Base-by-base conservation (phyloP, 2,888 invertebrate species). In the Sesamia inferens region DNA sequence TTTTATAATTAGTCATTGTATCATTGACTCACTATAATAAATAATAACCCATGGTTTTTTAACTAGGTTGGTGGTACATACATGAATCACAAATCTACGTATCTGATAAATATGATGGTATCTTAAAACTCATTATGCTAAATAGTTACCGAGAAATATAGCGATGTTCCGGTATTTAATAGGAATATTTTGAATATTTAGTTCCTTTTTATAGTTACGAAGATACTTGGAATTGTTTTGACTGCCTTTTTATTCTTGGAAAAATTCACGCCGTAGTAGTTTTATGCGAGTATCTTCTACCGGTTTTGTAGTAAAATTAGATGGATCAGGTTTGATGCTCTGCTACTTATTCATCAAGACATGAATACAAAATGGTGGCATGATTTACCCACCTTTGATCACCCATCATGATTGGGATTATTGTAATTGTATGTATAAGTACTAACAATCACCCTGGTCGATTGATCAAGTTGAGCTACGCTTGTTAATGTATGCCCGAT, bases 41-140 rank as follows among this genome's bases (percentile, higher is more conserved):
- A n/a, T n/a, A n/a, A n/a, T n/a, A 58, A 8, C 4, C 62, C 44
- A 62, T 74, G 51, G 31, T 61, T 58, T 48, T 58, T 3, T n/a
- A n/a, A 58, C 6, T 44, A 59, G n/a, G 39, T 66, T 13, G 5
- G 44, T 13, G 5, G 44, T 44, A 5, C 0, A 5, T 44, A 44
- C n/a, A 69, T 79, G 81, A 83, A 63, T 81, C 83, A 81, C 59
- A 74, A 71, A 83, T 83, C 51, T 16, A 71, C 22, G 48, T 57
- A 39, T 57, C 48, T 22, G 68, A 83, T 79, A 83, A 48, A 8
- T 48, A 13, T 24, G 62, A 74, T 61, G 51, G 39, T 47, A 83
- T 79, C 68, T 55, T 7, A 19, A 59, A 71, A 68, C 62, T 79
- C 79, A 81, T 83, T 83, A 79, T 83, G 71, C 62, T 58, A 79